Conservation (phyloP, 2,113 vertebrate species). For the Oostethus manadensis region DNA sequence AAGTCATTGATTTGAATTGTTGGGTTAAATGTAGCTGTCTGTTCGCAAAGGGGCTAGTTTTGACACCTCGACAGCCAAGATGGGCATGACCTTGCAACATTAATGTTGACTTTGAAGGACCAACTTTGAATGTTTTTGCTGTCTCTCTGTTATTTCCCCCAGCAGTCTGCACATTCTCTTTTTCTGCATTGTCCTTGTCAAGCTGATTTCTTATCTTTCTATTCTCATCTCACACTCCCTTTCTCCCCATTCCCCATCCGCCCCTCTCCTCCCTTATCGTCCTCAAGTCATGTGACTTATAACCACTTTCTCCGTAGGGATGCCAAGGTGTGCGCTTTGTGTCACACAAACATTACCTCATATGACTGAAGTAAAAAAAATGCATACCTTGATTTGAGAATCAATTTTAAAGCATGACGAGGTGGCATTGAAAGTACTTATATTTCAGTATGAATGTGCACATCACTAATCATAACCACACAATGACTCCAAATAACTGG, state of each 20-base stretch:
- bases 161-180: neutral
- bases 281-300: neutral
- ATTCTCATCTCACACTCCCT: neutral
- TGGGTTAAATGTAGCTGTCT: neutral
- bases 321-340: neutral
- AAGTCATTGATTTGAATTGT: neutral
- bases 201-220: neutral
- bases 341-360: conserved; percentile 22
- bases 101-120: neutral
- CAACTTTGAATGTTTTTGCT: neutral
- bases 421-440: too few relatives aligned
- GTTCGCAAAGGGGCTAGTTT: neutral
- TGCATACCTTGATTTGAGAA: too few relatives aligned
- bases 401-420: too few relatives aligned
- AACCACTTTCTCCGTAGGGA: neutral
- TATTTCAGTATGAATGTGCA: too few relatives aligned
- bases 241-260: neutral
- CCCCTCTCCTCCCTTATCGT: too few relatives aligned
- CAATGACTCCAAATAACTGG: too few relatives aligned
- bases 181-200: neutral
- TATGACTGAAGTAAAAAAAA: too few relatives aligned
- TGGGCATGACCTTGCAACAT: neutral
- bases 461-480: too few relatives aligned
- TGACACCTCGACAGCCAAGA: neutral
- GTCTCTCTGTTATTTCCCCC: neutral